Base-by-base conservation (phyloP, 2,797 vertebrate genomes). In the Microtus agrestis region DNA sequence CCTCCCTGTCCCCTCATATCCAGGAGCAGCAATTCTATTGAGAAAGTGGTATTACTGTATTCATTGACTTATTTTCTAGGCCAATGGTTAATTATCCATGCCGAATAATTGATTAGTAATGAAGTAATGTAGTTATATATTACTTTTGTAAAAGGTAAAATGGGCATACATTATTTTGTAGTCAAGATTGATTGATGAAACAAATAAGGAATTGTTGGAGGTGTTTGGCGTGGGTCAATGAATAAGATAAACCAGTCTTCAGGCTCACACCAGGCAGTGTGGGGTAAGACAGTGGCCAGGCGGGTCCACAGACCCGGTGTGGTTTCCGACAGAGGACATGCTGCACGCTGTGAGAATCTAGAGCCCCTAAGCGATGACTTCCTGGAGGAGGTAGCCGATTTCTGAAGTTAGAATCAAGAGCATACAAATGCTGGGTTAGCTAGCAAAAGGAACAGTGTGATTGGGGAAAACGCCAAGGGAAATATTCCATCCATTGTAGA, bases 1-100 rank as follows among this genome's bases (percentile, higher is more conserved):
- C 13, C 71, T 74, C 5, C 37, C 8, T 5, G 25, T 25, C 71
- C 21, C 37, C 37, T 74, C 71, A 43, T 40, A 43, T 43, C 21
- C 5, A 21, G 10, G 7, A 6, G 12, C 61, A 34, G 21, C 14
- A 77, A 31, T 87, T 93, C 87, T 85, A 59, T 85, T 91, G 82
- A 92, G n/a, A 54, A 79, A 93, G 81, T 93, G 69, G 46, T 73
- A 84, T 76, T 85, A 48, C 67, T 84, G 10, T 23, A 29, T 43
- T 34, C 14, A 67, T 2, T 85, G 56, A 17, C 21, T 19, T 95
- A 43, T 77, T 96, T 95, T 91, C 73, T 91, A 92, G 61, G 54
- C 43, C 37, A 81, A 12, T 59, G 37, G 23, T 82, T 65, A 79
- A 48, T 61, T 74, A 79, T 89, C 89, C 67, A 84, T 89, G 46